Conservation (phyloP, 2,113 vertebrate genomes). For the Grammomys dolichurus region DNA sequence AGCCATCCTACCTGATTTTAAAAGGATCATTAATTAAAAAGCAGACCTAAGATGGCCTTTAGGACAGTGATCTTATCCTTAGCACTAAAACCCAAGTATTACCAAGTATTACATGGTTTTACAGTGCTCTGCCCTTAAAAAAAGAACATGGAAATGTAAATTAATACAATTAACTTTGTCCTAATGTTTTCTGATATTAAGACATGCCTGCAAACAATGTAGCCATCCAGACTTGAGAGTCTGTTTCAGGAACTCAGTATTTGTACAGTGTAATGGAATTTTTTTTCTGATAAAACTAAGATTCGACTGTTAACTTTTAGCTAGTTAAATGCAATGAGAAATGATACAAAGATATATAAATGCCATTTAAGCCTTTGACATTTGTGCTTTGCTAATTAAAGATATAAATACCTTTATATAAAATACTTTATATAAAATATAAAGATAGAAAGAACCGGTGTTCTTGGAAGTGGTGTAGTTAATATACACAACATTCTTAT, state of each 20-base stretch:
- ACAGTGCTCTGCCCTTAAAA: slow-evolving; percentile 42
- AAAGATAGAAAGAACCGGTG: background rate
- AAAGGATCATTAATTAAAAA: slow-evolving; percentile 29
- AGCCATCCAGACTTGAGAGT: slow-evolving; percentile 18
- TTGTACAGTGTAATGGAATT: background rate
- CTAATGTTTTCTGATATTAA: slow-evolving; percentile 26
- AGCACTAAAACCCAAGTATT: slow-evolving; percentile 62
- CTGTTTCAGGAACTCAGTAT: slow-evolving; percentile 29
- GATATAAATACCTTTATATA: background rate
- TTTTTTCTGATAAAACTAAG: slow-evolving; percentile 57
- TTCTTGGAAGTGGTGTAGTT: background rate
- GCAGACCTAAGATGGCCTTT: slow-evolving; percentile 16
- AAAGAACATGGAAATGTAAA: slow-evolving; percentile 60
- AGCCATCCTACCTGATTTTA: slow-evolving; percentile 10
- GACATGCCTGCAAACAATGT: slow-evolving; percentile 6
- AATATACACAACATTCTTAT: slow-evolving; percentile 42
- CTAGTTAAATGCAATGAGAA: slow-evolving; percentile 62
- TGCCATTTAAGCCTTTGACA: slow-evolving; percentile 50
- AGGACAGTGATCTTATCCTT: slow-evolving; percentile 26
- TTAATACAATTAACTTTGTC: slow-evolving; percentile 61
- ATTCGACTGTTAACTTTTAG: slow-evolving; percentile 11
- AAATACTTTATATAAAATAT: too few species aligned
- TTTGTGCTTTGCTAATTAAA: slow-evolving; percentile 57
- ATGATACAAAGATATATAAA: slow-evolving; percentile 47
- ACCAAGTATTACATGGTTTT: slow-evolving; percentile 7